These are phyloP conservation scores for Synanthedon vespiformis DNA, from an alignment of 2,888 invertebrate genomes.

Conservation along the genomic window DNA sequence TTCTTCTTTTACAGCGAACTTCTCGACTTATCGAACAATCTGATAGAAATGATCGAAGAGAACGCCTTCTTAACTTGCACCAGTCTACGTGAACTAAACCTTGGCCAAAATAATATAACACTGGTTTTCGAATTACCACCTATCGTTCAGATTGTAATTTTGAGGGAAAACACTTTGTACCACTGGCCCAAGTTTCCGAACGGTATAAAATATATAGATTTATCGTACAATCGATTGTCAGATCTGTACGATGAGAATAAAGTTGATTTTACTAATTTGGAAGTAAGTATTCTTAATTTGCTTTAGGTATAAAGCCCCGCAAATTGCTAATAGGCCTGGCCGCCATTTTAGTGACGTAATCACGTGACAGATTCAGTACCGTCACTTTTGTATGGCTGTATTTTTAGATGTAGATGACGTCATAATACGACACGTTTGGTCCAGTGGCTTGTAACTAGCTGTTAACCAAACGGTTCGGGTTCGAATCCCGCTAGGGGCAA, in stretches of 20 bases:
- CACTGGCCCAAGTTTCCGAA: slow-evolving; percentile 56
- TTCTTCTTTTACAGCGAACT: slow-evolving; percentile 40
- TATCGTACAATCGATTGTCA: slow-evolving; percentile 52
- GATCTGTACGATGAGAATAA: slow-evolving; percentile 41
- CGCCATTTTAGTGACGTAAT: too few relatives aligned
- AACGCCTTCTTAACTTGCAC: slow-evolving; percentile 42
- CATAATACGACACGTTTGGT: too few relatives aligned
- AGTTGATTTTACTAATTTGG: slow-evolving; percentile 42
- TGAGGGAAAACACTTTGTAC: slow-evolving; percentile 50
- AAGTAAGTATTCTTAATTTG: slow-evolving; percentile 28
- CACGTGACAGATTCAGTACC: too few relatives aligned
- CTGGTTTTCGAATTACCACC: slow-evolving; percentile 47
- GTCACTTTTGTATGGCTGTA: too few relatives aligned
- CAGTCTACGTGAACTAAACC: slow-evolving; percentile 51
- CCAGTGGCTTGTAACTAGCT: too few relatives aligned
- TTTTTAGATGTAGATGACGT: too few relatives aligned
- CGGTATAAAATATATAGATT: slow-evolving; percentile 51
- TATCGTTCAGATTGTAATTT: slow-evolving; percentile 43
- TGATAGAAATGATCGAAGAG: slow-evolving; percentile 54
- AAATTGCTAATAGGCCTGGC: too few relatives aligned
- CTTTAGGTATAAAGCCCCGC: too few relatives aligned
- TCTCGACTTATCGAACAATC: slow-evolving; percentile 56
- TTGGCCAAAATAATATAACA: slow-evolving; percentile 59
- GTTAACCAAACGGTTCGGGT: too few relatives aligned
- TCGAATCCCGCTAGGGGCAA: too few relatives aligned